These are phyloP conservation scores for Nomada hirtipes DNA, from an alignment of 2,888 invertebrate genomes.

Conservation along the genomic window DNA sequence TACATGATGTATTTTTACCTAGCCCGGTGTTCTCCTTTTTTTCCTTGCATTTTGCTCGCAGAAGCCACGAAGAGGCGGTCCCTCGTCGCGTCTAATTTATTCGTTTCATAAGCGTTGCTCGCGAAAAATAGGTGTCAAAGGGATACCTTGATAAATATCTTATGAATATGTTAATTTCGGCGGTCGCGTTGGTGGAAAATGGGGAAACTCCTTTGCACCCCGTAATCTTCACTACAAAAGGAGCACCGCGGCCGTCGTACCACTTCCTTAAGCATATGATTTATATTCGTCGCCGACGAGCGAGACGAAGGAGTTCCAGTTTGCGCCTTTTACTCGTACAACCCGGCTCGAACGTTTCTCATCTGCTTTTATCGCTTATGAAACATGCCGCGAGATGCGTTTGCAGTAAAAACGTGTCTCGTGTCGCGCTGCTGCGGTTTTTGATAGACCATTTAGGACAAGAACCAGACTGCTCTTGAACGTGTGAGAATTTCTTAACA, in stretches of 20 bases:
- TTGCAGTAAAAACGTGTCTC: neutral
- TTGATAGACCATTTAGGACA: conserved; percentile 23
- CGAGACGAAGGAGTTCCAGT: conserved; percentile 55
- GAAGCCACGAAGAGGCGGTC: neutral
- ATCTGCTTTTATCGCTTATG: conserved; percentile 51
- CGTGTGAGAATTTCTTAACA: neutral
- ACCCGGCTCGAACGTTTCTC: conserved; percentile 35
- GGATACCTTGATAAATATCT: conserved; percentile 71
- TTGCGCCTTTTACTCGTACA: conserved; percentile 42
- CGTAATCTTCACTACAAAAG: conserved; percentile 69
- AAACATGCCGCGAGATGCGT: conserved; percentile 30
- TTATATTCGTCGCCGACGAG: conserved; percentile 63
- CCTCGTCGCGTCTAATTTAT: conserved; percentile 53
- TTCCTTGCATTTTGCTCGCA: neutral
- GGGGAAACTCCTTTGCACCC: conserved; percentile 66
- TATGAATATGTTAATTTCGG: conserved; percentile 71
- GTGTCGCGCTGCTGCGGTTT: conserved; percentile 3
- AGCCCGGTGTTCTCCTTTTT: too few relatives aligned
- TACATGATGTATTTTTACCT: neutral
- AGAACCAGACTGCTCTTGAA: neutral
- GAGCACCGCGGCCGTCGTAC: conserved; percentile 43
- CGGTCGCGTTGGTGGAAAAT: conserved; percentile 57
- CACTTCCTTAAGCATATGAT: conserved; percentile 68
- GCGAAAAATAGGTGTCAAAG: conserved; percentile 69
- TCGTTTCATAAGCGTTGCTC: conserved; percentile 59